Percentiles rank a stretch among this genome's conserved stretches.
Evolutionary conservation across 2,113 vertebrate species (phyloP).

Genomic region (Brachypteracias leptosomus): DNA sequence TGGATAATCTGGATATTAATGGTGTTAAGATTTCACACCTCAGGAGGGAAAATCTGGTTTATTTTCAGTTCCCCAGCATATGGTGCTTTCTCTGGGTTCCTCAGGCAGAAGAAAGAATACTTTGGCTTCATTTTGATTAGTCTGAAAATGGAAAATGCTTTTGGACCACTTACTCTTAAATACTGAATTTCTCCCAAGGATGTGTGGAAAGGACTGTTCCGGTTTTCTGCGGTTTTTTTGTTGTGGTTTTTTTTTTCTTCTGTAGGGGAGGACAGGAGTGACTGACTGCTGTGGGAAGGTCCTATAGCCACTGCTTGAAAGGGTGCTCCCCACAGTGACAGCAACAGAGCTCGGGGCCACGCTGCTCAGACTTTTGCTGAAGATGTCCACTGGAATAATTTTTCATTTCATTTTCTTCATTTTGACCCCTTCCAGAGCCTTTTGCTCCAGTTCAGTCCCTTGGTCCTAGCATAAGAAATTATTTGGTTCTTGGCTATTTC

Average conservation of each 20-base stretch:
- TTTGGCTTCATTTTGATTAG: neutral
- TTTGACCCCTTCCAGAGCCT: neutral
- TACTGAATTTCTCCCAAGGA: neutral
- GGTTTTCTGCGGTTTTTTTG: no score
- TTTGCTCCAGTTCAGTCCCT: neutral
- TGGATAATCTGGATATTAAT: constrained; percentile 25
- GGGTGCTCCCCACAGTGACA: neutral
- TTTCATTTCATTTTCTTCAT: neutral
- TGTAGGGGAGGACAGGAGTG: neutral
- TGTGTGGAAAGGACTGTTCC: neutral
- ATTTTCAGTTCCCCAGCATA: constrained; percentile 28
- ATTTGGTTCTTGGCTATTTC: neutral
- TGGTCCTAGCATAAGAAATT: neutral
- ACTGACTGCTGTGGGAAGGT: neutral
- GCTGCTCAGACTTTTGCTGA: neutral
- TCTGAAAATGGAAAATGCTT: constrained; percentile 2
- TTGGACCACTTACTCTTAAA: neutral
- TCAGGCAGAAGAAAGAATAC: neutral
- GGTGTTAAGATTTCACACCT: neutral
- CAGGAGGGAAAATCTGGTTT: constrained; percentile 10
- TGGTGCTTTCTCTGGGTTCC: neutral
- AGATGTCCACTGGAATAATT: neutral
- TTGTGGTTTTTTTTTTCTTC: neutral
- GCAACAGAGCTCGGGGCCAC: neutral
- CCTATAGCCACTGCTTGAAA: neutral